These are phyloP conservation scores for Napeogenes sylphis DNA, from an alignment of 2,888 invertebrate genomes.

Conservation along the genomic window DNA sequence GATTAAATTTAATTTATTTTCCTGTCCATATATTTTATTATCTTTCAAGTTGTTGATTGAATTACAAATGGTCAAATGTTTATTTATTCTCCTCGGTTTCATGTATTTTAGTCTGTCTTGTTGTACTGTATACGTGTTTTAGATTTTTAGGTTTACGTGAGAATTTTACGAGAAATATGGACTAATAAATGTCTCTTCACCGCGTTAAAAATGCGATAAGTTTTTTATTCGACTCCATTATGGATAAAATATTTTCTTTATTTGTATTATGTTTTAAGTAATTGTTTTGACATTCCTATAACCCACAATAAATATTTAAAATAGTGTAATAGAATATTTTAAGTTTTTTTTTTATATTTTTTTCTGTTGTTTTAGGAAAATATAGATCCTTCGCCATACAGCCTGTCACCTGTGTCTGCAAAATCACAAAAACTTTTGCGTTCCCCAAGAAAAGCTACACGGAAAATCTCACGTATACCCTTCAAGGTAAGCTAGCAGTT, in stretches of 20 bases:
- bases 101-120: slow-evolving; percentile 10
- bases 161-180: not conserved
- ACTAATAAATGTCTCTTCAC: slow-evolving; percentile 17
- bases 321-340: not conserved
- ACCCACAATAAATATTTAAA: not conserved
- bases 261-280: not conserved
- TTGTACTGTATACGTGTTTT: slow-evolving; percentile 8
- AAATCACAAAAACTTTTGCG: slow-evolving; percentile 96
- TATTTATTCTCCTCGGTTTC: slow-evolving; percentile 7
- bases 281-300: slow-evolving; percentile 3
- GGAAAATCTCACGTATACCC: slow-evolving; percentile 98
- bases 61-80: slow-evolving; percentile 20
- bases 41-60: slow-evolving; percentile 26
- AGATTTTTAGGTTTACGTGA: slow-evolving; percentile 1
- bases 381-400: slow-evolving; percentile 92
- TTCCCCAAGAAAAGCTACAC: slow-evolving; percentile 97
- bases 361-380: slow-evolving; percentile 80
- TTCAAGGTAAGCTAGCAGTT: slow-evolving; percentile 82
- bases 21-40: slow-evolving; percentile 27
- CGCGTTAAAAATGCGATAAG: slow-evolving; percentile 16
- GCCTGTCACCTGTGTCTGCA: slow-evolving; percentile 95
- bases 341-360: not conserved
- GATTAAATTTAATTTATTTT: slow-evolving; percentile 31
- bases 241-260: not conserved
- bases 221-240: slow-evolving; percentile 12